phyloP scores from a whole-genome alignment of 2,888 invertebrate genomes.

The Eupithecia exiguata region DNA sequence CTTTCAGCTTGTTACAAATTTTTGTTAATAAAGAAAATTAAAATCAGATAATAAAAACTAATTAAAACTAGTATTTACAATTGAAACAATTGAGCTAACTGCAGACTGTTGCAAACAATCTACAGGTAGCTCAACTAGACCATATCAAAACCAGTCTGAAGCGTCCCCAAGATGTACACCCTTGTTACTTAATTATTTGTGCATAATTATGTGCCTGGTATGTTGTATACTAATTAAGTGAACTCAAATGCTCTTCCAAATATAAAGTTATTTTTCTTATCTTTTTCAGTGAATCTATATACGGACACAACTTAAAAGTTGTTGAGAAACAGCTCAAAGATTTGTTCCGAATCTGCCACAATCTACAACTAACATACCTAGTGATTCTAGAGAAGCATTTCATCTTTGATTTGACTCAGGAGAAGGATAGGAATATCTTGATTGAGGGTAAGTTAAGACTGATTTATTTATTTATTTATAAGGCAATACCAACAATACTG shows the following conservation, averaged over 20 bases:
- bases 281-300: constrained; percentile 68
- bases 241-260: neutral
- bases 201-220: too few species aligned
- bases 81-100: too few species aligned
- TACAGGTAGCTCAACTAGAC: too few species aligned
- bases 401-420: constrained; percentile 64
- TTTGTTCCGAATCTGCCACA: constrained; percentile 73
- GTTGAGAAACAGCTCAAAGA: constrained; percentile 70
- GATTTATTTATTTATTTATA: too few species aligned
- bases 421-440: constrained; percentile 64
- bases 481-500: too few species aligned
- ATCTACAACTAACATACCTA: constrained; percentile 72
- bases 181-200: too few species aligned
- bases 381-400: constrained; percentile 71
- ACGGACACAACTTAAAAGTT: constrained; percentile 61
- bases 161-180: too few species aligned
- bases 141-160: too few species aligned
- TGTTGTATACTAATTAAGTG: too few species aligned
- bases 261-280: neutral
- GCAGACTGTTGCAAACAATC: too few species aligned
- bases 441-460: constrained; percentile 60
- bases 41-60: too few species aligned
- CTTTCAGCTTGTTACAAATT: neutral
- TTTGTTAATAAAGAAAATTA: neutral
- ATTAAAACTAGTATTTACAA: too few species aligned